Base-by-base conservation (phyloP, 2,797 vertebrate genomes). In the Acomys russatus region DNA sequence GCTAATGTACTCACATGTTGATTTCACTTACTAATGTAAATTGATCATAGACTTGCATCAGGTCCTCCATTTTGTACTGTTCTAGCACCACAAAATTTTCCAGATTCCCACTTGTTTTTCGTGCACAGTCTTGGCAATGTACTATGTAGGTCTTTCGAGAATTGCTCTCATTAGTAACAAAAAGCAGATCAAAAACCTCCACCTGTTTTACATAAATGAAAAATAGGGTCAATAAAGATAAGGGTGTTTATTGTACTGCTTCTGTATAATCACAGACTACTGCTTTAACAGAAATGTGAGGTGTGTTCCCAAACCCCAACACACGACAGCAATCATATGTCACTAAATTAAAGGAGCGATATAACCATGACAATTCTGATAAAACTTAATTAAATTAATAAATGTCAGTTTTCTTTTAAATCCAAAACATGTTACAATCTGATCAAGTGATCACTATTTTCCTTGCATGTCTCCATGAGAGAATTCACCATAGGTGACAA, bases 21-120 rank as follows among this genome's bases (percentile, higher is more conserved):
- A 98, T 97, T 61, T 97, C 97, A 99, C 99, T 99, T 98, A 99
- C 99, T 97, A 99, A 99, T 98, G 99, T 99, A 99, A 99, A 99
- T 98, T 99, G 99, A 99, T 99, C 99, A 96, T 99, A 99, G 98
- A 99, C 99, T 98, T 99, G 99, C 99, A 99, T 99, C 98, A 99
- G 99, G 97, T 99, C 99, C 98, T 99, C 99, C 95, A 99, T 99
- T 98, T 99, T 99, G 98, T 99, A 99, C 99, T 99, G 99, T 98
- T 99, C 99, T 99, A 99, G 99, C 99, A 99, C 99, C 98, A 99
- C 99, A 96, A 99, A 99, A 98, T 99, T 99, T 96, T 99, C 99
- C 98, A 99, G 99, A 94, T 99, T 99, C 97, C 99, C 98, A 93
- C 99, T 99, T 98, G 99, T 99, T 99, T 99, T 99, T 90, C 99